Evolutionary conservation across 2,888 invertebrate genomes (phyloP), one percentile per base, ranked within the genome.

Genomic region (Drosophila stalkeri): DNA sequence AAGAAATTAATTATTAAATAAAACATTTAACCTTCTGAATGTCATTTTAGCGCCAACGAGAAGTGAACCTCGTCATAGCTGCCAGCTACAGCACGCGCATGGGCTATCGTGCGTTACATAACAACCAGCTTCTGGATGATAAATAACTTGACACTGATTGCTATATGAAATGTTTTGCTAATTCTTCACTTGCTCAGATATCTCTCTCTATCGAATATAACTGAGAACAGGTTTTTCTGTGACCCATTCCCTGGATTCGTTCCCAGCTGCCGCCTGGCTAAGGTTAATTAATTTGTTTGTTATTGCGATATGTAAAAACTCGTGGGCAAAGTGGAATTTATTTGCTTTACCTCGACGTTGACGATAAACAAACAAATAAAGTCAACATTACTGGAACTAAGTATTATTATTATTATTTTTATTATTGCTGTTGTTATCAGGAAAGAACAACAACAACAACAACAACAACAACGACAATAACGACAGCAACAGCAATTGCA

Each of bases 321-420:
- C 18, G 55, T 55, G 55, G 55, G 18, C 55, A 55, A 39, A 55
- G 64, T 67, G 9, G 44, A 75, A 74, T 77, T 74, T 64, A 74
- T 78, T 70, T 78, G 69, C 64, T 57, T 49, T 37, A 43, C 43
- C 69, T 70, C 61, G 55, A 11, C 52, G 59, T 37, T 49, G 65
- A 67, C 78, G 65, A 71, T 68, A 77, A 85, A 73, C 77, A 85
- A 85, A 82, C 72, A 80, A 59, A 69, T 70, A 64, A 74, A 76
- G 64, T 77, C 70, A 81, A 77, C 77, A 80, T 65, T 57, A 65
- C 65, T 52, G n/a, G 56, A 35, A 43, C 43, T 41, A 61, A 75
- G 74, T 63, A 52, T 49, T 62, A 64, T 46, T 54, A 78, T 57
- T 67, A 60, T 37, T 49, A 64, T 65, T 67, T 54, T 49, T 67